Conservation (phyloP, 23 tunicate species). For the Phallusia fumigata region DNA sequence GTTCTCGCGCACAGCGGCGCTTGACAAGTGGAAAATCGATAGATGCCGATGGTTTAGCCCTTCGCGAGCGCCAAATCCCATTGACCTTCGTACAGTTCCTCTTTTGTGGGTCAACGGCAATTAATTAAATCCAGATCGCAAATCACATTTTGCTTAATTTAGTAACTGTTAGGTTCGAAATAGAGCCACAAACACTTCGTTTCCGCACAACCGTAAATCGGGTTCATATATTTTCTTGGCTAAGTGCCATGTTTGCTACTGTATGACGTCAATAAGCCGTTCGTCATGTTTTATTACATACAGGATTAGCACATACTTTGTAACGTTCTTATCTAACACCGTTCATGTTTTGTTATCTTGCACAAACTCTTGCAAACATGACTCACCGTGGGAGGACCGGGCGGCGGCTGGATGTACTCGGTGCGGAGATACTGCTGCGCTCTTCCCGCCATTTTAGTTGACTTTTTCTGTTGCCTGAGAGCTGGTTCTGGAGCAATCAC, state of each 20-base stretch:
- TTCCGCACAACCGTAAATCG: too few species aligned
- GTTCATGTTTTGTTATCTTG: background rate
- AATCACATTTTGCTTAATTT: too few species aligned
- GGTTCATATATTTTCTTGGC: too few species aligned
- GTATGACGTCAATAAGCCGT: too few species aligned
- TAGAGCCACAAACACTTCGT: too few species aligned
- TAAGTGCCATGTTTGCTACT: too few species aligned
- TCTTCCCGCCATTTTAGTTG: slow-evolving; percentile 51
- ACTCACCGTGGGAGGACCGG: slow-evolving; percentile 75
- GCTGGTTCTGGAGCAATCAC: background rate
- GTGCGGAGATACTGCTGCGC: slow-evolving; percentile 46
- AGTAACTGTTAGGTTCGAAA: too few species aligned
- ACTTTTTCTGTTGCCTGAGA: background rate
- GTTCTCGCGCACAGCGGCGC: background rate
- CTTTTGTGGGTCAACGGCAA: too few species aligned
- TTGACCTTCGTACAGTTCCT: background rate
- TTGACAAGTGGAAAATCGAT: background rate
- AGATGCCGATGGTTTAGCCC: background rate
- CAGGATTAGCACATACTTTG: too few species aligned
- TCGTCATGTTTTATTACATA: too few species aligned
- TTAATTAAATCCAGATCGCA: too few species aligned
- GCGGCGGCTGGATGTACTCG: slow-evolving; percentile 80
- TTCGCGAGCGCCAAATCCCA: background rate
- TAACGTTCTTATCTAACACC: too few species aligned
- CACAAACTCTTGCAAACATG: background rate